Base-by-base conservation (phyloP, 2,797 vertebrate species). In the Chromis chromis region DNA sequence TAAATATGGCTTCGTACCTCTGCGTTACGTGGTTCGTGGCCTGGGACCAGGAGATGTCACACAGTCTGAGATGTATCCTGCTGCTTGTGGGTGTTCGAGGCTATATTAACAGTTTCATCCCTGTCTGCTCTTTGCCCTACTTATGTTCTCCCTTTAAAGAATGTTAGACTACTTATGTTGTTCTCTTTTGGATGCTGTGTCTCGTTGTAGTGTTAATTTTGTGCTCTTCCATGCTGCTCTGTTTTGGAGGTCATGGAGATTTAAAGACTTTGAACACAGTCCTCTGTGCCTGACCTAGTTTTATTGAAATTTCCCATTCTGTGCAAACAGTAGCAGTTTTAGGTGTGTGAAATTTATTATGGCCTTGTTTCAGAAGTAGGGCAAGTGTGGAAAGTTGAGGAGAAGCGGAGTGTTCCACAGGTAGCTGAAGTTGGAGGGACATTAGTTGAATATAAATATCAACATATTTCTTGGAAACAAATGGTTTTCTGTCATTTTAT, bases 271-370 rank as follows among this genome's bases (percentile, higher is more conserved):
- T 84, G 70, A 86, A 79, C 9, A 17, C 14, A 55, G 65, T 64
- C 65, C 83, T 85, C 70, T 70, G 52, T 64, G 59, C 61, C 75
- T 89, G 88, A 82, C 90, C 89, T 82, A 92, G 39, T 89, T 94
- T 88, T 62, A 77, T 68, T 68, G 12, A 78, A 81, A 76, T 76
- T 74, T 66, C 58, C 57, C 56, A 57, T 72, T 82, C 49, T 62
- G 66, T 61, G 70, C 53, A 76, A 80, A 79, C 87, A 77, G 36
- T 12, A 57, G 60, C 57, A 70, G 54, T 80, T 84, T 78, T 28
- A 61, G 70, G 61, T 70, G 39, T 70, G 8, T 76, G 56, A 82
- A 73, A 91, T 81, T 65, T 76, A 74, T 85, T 73, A 65, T 80
- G 76, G 61, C 65, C 67, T 75, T 65, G 55, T 72, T 70, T 88